Base-by-base conservation (phyloP, 2,797 vertebrate species). In the Sphaeramia orbicularis region DNA sequence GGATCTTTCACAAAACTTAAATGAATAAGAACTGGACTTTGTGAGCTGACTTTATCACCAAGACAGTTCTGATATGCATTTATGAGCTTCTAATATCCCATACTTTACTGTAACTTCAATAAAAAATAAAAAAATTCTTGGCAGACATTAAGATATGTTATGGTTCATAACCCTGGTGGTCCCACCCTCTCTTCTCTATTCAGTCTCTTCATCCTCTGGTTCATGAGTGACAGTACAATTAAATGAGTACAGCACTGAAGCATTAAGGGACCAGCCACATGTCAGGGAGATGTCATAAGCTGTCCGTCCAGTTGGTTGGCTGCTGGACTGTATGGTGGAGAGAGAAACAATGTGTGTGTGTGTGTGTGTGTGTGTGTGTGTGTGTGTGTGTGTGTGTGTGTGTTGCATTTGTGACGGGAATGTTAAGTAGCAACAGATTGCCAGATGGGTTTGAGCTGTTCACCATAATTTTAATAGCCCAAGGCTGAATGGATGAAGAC, bases 181-280 rank as follows among this genome's bases (percentile, higher is more conserved):
- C 37, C 65, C 16, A 55, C 47, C 43, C 36, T 40, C 16, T 62
- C 38, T 62, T 24, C 35, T 41, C 36, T 27, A 30, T 68, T 70
- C 69, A 18, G 14, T 65, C 64, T 76, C 50, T 61, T 74, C 75
- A 53, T 77, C 66, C 69, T n/a, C 1, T 6, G 40, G 43, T 75
- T 82, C 56, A 59, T 82, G 83, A 90, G 76, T 89, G 87, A 87
- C 85, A 86, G 78, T 68, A 76, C 75, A 78, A 90, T 91, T 89
- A 89, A 86, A 74, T 35, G 64, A 76, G 72, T 70, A 55, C 73
- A 74, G 80, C 83, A 83, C 27, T 49, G 59, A 72, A 58, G 78
- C 81, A 86, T 84, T 83, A 71, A 72, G 67, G 80, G 80, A 86
- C 66, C 66, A 59, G 77, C 61, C 65, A 73, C 74, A 86, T 70